Percentiles rank a stretch among this genome's conserved stretches.
These are phyloP conservation scores for Montipora capricornis DNA, from an alignment of 64 coral and sea anemone species.

Conservation along the genomic window DNA sequence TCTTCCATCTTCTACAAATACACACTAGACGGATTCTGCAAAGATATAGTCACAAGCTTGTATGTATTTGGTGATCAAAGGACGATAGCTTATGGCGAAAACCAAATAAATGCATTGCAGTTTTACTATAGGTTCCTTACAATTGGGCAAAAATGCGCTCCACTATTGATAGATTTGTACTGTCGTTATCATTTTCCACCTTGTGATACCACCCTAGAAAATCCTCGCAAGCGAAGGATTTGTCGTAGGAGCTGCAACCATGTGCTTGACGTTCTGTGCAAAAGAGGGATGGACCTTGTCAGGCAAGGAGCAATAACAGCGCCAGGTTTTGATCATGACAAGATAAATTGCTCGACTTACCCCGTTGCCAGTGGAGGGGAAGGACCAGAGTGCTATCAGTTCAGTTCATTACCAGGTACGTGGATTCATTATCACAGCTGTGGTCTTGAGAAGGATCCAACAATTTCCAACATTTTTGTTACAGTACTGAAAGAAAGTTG, in stretches of 20 bases:
- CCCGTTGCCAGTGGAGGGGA: constrained; percentile 4
- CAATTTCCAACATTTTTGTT: neutral
- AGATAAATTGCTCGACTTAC: neutral
- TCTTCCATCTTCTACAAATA: neutral
- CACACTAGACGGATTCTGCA: neutral
- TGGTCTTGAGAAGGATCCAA: neutral
- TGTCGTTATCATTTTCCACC: constrained; percentile 17
- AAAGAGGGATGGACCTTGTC: neutral
- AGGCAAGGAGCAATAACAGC: too few relatives aligned
- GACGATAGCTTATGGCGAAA: neutral
- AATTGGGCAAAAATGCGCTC: neutral
- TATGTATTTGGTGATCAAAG: constrained; percentile 1
- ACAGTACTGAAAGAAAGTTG: neutral
- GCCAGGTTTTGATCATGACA: neutral
- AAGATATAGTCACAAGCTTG: neutral
- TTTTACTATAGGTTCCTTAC: neutral
- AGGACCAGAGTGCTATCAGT: constrained; percentile 18
- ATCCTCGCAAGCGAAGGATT: neutral
- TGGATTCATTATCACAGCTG: neutral
- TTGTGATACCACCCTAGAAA: neutral
- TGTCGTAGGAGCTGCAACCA: neutral
- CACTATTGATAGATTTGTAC: neutral
- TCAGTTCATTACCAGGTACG: too few relatives aligned
- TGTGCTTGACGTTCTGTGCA: neutral
- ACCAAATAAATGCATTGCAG: neutral